Base-by-base conservation (phyloP, 2,888 invertebrate genomes). In the Rambutsinella grinnellia region DNA sequence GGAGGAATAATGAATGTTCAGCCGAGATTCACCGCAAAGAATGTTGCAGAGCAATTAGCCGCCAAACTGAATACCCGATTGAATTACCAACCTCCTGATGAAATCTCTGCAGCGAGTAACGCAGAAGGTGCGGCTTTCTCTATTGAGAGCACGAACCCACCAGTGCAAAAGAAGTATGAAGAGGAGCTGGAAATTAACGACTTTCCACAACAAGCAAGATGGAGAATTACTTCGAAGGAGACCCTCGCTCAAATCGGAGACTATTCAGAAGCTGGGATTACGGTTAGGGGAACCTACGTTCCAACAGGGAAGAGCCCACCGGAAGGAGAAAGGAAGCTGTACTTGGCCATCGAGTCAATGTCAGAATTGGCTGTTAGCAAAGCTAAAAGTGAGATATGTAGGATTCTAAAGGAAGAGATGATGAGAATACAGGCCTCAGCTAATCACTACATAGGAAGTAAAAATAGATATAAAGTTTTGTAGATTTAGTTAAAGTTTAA, bases 121-220 rank as follows among this genome's bases (percentile, higher is more conserved):
- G 61, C 58, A 26, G 68, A 27, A 53, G 47, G 19, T 2, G 65
- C 78, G 6, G 76, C 81, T 19, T 83, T 82, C 53, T 80, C 78
- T 2, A 79, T 83, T 36, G 81, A 81, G 54, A 83, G 79, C 62
- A 82, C 81, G 0, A 83, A 82, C 69, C 83, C 83, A 10, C 79
- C 81, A 13, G 83, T 83, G 8, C 82, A 82, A 57, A 83, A 85
- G 79, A 96, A 97, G 85, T 99, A 97, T 87, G 99, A 99, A 87
- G 99, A 99, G 84, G 99, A 99, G 86, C 89, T 99, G 83, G 99
- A 99, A 88, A 99, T 99, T 85, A 99, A 99, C 86, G 99, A 99
- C 87, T 99, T 99, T 89, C 99, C 99, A 27, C 99, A 99, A 85
- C 98, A 98, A 86, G 98, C 99, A 0, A 90, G 99, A 75, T 99